Base-by-base conservation (phyloP, 1,140 invertebrate species). In the Drosophila triauraria region DNA sequence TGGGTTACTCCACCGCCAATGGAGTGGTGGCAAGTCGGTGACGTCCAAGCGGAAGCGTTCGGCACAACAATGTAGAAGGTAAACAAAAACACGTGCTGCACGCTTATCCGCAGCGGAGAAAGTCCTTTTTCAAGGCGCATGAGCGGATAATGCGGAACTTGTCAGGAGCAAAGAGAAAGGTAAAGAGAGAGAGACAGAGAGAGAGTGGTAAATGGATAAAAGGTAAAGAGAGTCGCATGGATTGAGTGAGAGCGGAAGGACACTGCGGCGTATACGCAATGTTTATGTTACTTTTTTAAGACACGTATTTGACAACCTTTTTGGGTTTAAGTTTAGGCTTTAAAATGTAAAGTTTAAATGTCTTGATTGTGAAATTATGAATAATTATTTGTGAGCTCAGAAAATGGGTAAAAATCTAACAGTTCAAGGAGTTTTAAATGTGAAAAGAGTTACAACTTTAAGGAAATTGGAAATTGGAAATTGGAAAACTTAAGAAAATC, bases 31-130 rank as follows among this genome's bases (percentile, higher is more conserved):
- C 32, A 40, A 35, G 61, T 59, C 60, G 64, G 54, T 56, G 74
- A 71, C 63, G 62, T 61, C 47, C 57, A 67, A 67, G 68, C 69
- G 82, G 67, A 75, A 71, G 44, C 63, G 46, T 48, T 71, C 64
- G 69, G 71, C 78, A 77, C 76, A 87, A 87, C 79, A 88, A 82
- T 69, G 70, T 70, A 61, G 75, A 90, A 88, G 65, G 85, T 88
- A 88, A 88, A 88, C 85, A 88, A 88, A 88, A 90, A 88, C 85
- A 88, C 85, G 85, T 88, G 85, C 82, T 67, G 53, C 67, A 51
- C 25, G 63, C 5, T 67, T 85, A 88, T 88, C 85, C 85, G 61
- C 48, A 64, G 50, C 50, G 60, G 46, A 58, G 68, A 69, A 30
- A 30, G 20, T n/a, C 38, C 17, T 15, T 17, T 5, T 1, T 3